Percentiles rank a stretch among this genome's conserved stretches.
phyloP scores from a whole-genome alignment of 2,888 invertebrate species.

The Creontiades dilutus region DNA sequence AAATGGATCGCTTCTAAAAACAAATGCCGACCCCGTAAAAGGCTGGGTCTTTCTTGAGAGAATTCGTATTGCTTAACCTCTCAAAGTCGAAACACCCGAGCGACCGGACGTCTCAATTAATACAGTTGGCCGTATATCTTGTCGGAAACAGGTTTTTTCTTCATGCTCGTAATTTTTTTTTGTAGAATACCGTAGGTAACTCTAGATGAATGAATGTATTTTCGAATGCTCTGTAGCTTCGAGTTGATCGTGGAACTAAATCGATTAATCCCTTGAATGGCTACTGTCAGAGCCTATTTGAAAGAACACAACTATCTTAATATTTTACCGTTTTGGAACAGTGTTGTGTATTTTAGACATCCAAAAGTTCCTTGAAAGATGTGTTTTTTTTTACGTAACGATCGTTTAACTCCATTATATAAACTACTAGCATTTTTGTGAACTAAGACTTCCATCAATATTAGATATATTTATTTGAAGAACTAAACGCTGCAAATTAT shows the following conservation, averaged over 20 bases:
- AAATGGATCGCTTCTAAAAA: neutral
- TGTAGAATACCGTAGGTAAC: neutral
- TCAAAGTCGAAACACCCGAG: neutral
- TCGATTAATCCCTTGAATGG: neutral
- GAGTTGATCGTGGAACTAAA: neutral
- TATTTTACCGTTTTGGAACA: no score
- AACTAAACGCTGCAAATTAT: no score
- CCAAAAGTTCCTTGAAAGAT: no score
- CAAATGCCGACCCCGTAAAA: neutral
- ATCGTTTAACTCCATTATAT: no score
- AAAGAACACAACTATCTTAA: neutral
- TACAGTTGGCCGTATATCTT: neutral
- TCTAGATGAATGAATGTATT: neutral
- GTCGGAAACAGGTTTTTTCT: neutral
- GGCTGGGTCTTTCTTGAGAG: conserved; percentile 7
- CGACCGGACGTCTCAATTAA: conserved; percentile 15
- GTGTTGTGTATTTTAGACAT: no score
- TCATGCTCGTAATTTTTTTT: conserved; percentile 9
- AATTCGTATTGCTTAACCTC: neutral
- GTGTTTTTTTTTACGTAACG: no score
- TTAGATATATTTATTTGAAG: no score
- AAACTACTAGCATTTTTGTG: no score
- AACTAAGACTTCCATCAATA: no score
- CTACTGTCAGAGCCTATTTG: neutral
- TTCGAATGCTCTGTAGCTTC: neutral